Evolutionary conservation across 2,797 vertebrate species (phyloP).

Genomic region (Rhinatrema bivittatum): DNA sequence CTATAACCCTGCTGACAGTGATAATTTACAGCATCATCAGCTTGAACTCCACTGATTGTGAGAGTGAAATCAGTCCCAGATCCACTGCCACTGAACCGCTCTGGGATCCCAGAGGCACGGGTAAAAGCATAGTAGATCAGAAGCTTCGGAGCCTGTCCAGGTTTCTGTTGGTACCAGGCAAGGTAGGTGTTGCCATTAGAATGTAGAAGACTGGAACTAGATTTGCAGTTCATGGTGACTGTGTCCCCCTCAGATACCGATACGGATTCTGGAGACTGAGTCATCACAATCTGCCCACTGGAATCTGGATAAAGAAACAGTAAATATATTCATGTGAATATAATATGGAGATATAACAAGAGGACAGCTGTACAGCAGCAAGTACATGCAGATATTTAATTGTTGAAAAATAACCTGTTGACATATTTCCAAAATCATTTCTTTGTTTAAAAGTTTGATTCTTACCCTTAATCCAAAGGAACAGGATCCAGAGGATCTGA

Average conservation of each 20-base stretch:
- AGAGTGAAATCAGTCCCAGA: neutral
- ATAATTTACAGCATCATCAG: conserved; percentile 11
- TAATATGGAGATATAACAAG: too few relatives aligned
- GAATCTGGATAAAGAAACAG: neutral
- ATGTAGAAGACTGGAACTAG: neutral
- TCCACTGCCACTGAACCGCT: neutral
- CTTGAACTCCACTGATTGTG: neutral
- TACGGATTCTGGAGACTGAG: neutral
- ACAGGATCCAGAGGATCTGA: neutral
- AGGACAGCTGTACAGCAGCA: neutral
- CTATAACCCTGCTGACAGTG: neutral
- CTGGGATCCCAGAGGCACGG: neutral
- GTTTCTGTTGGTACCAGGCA: conserved; percentile 6
- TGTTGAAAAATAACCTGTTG: too few relatives aligned
- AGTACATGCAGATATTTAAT: fast-evolving
- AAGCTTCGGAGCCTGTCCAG: neutral
- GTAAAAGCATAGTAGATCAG: neutral
- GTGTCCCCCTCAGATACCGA: neutral
- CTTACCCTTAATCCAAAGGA: neutral
- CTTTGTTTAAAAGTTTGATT: too few relatives aligned
- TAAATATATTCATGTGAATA: too few relatives aligned
- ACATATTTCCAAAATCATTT: too few relatives aligned
- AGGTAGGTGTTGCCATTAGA: fast-evolving
- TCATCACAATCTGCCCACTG: neutral
- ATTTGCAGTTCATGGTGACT: neutral